phyloP scores from a whole-genome alignment of 2,113 vertebrate species.

The Albula glossodonta region DNA sequence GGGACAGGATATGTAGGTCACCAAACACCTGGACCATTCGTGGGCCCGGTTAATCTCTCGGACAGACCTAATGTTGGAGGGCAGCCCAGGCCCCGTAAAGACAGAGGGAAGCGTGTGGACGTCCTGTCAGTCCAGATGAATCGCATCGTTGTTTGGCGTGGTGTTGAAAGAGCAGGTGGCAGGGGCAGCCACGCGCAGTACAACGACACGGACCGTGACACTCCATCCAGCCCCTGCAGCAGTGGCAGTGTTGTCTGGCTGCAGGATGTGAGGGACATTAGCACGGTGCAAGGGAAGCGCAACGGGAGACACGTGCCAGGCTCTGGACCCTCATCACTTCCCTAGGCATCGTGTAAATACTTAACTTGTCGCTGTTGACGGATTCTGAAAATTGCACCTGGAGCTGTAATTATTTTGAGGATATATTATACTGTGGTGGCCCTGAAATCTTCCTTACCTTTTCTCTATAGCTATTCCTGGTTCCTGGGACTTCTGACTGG shows the following conservation, averaged over 20 bases:
- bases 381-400: slow-evolving; percentile 28
- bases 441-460: background rate
- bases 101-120: background rate
- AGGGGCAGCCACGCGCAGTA: background rate
- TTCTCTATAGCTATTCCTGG: background rate
- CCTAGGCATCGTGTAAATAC: slow-evolving; percentile 18
- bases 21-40: slow-evolving; percentile 52
- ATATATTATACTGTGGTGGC: background rate
- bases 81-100: background rate
- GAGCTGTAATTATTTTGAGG: slow-evolving; percentile 32
- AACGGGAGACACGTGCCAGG: slow-evolving; percentile 43
- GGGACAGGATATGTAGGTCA: slow-evolving; percentile 54
- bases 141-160: background rate
- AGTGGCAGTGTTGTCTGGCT: background rate
- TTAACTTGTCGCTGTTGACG: slow-evolving; percentile 25
- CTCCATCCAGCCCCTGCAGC: background rate
- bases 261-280: slow-evolving; percentile 43
- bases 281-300: slow-evolving; percentile 32
- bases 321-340: slow-evolving; percentile 49
- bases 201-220: no score
- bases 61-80: background rate
- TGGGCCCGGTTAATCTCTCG: slow-evolving; percentile 41
- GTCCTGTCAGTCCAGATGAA: background rate
- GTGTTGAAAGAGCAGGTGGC: background rate
- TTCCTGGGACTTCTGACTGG: background rate